Conservation (phyloP, 1,140 invertebrate genomes). For the Dendrolimus kikuchii region DNA sequence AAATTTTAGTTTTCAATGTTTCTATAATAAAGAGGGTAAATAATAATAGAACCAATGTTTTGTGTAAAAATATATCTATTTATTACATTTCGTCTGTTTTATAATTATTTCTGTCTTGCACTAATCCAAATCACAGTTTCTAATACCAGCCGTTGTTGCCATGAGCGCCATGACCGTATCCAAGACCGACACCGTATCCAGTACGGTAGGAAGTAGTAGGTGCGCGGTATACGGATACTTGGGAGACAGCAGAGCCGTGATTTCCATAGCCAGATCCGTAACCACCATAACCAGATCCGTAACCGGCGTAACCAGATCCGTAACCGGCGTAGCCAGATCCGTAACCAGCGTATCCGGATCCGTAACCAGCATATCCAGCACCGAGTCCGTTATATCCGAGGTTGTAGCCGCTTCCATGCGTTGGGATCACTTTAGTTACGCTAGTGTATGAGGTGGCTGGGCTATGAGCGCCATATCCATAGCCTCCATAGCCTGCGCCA, state of each 20-base stretch:
- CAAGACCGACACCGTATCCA: conserved; percentile 6
- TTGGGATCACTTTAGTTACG: conserved; percentile 14
- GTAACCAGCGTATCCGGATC: conserved; percentile 6
- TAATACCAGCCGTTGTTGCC: conserved; percentile 8
- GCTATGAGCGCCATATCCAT: conserved; percentile 13
- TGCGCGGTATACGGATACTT: conserved; percentile 9
- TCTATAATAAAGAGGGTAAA: no score
- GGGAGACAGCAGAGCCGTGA: conserved; percentile 2
- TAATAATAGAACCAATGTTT: no score
- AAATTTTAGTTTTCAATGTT: no score
- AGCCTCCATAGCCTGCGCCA: conserved; percentile 7
- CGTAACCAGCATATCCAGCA: conserved; percentile 6
- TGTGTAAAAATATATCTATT: no score
- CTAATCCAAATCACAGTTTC: conserved; percentile 8
- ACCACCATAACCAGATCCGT: conserved; percentile 7
- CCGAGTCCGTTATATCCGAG: conserved; percentile 5
- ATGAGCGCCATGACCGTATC: conserved; percentile 2
- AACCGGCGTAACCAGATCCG: conserved; percentile 7
- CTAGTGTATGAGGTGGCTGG: conserved; percentile 15
- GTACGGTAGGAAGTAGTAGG: not conserved
- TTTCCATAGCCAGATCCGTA: no score
- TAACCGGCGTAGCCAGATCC: conserved; percentile 11
- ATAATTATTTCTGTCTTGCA: not conserved
- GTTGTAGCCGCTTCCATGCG: not conserved
- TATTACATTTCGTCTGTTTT: no score